phyloP scores from a whole-genome alignment of 2,888 invertebrate species.

The Crioceris asparagi region DNA sequence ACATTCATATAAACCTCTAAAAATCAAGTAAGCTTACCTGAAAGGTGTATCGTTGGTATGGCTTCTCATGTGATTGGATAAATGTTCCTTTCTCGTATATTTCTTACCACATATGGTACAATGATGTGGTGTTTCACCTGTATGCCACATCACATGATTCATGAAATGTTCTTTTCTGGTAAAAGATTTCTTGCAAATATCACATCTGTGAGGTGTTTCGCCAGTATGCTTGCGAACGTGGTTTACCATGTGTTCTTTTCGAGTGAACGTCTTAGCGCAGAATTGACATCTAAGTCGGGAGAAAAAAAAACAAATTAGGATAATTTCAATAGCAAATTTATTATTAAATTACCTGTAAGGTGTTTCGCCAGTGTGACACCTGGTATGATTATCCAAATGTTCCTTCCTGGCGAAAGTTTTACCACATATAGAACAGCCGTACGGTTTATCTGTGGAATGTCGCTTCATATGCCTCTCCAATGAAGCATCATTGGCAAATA shows the following conservation, averaged over 20 bases:
- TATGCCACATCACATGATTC: conserved; percentile 75
- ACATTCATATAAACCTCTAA: too few relatives aligned
- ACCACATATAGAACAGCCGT: conserved; percentile 74
- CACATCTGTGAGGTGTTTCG: conserved; percentile 65
- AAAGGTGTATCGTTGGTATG: conserved; percentile 83
- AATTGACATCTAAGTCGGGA: conserved; percentile 46
- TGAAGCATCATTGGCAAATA: conserved; percentile 59
- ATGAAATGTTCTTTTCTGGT: conserved; percentile 67
- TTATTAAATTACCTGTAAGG: conserved; percentile 46
- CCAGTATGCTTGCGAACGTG: conserved; percentile 67
- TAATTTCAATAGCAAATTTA: neutral
- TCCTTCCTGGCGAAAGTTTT: conserved; percentile 81
- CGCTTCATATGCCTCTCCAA: conserved; percentile 70
- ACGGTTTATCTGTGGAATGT: conserved; percentile 74
- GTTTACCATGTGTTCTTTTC: conserved; percentile 71
- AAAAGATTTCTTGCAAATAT: conserved; percentile 70
- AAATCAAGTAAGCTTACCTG: conserved; percentile 18
- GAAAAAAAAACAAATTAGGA: neutral
- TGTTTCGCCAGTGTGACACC: conserved; percentile 72
- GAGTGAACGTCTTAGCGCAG: conserved; percentile 65
- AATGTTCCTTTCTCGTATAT: conserved; percentile 80
- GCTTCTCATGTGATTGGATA: conserved; percentile 79
- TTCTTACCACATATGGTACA: conserved; percentile 81
- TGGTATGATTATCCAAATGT: conserved; percentile 73
- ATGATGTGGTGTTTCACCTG: conserved; percentile 79